Evolutionary conservation across 64 coral and sea anemone genomes (phyloP), one percentile per base, ranked within the genome.

Genomic region (Montipora efflorescens): DNA sequence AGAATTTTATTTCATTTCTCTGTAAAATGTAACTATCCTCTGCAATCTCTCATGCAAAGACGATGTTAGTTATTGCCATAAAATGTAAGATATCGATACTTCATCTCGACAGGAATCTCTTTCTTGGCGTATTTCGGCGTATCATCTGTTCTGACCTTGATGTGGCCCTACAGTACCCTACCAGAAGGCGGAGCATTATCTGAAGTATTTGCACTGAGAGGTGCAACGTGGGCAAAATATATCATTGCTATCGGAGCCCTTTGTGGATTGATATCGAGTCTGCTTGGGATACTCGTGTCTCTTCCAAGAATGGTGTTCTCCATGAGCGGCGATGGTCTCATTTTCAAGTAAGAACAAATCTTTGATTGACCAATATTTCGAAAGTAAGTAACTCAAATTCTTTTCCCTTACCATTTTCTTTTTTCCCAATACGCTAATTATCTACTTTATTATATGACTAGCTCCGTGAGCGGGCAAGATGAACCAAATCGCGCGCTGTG

Each of bases 281-380:
- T 96, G 0, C 84, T 96, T 3, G 49, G 75, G 3, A 13, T 21
- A n/a, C 67, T 21, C 0, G 80, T 96, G 28, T 13, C 76, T 19
- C 18, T 79, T 18, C 45, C 79, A 36, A 66, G 94, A 36, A 79
- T 96, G 28, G 13, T 96, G 4, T 91, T 89, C 52, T 77, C 94
- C 18, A 96, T 96, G 90, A 90, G 83, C 3, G 70, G n/a, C 5
- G 94, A 95, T 75, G 94, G 94, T 3, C 71, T 95, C 3, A 72
- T 95, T 15, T 91, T 91, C 79, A 81, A 83, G 77, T 79, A 79
- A 79, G 77, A 53, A 79, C 53, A 6, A 57, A 57, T 8, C 10
- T 57, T 57, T 57, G 5, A 6, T 57, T 28, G 28, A 28, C 28
- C 28, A 28, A 28, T 28, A 57, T 57, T 57, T 11, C 53, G 53